phyloP scores from a whole-genome alignment of 2,888 invertebrate species.

The Mythimna lalbum region DNA sequence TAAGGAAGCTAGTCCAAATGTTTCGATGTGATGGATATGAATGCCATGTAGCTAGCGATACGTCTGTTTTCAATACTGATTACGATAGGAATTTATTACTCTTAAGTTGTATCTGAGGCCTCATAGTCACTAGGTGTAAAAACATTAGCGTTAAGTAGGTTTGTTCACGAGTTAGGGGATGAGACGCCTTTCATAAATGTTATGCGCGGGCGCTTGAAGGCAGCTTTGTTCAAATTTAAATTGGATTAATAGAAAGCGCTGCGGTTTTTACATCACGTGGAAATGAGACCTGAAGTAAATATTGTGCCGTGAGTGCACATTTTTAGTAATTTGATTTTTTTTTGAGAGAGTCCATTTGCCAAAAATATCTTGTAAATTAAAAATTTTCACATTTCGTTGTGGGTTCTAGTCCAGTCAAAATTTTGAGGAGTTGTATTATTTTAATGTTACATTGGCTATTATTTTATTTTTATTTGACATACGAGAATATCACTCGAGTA shows the following conservation, averaged over 20 bases:
- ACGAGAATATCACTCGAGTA: conserved; percentile 75
- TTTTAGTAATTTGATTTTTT: conserved; percentile 53
- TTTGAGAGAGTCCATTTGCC: conserved; percentile 69
- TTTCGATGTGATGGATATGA: conserved; percentile 88
- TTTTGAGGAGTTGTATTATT: conserved; percentile 80
- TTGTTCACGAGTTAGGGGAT: conserved; percentile 60
- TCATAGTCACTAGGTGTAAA: conserved; percentile 67
- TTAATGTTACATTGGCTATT: conserved; percentile 81
- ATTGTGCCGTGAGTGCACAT: conserved; percentile 51
- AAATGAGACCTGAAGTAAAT: conserved; percentile 45
- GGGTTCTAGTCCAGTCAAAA: conserved; percentile 90
- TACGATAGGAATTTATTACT: conserved; percentile 67
- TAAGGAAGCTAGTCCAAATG: conserved; percentile 90
- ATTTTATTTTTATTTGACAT: conserved; percentile 72
- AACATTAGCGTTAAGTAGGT: conserved; percentile 63
- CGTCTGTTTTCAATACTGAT: conserved; percentile 71
- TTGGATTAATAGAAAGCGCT: conserved; percentile 50
- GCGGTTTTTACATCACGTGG: conserved; percentile 61
- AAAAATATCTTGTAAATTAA: conserved; percentile 78
- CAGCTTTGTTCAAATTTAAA: conserved; percentile 54
- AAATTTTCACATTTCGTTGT: conserved; percentile 80
- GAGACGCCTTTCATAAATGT: conserved; percentile 60
- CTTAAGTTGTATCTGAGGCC: conserved; percentile 62
- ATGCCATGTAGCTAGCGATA: conserved; percentile 85
- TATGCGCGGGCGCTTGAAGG: conserved; percentile 67